Conservation (phyloP, 1,140 invertebrate genomes). For the Eulimnadia texana region DNA sequence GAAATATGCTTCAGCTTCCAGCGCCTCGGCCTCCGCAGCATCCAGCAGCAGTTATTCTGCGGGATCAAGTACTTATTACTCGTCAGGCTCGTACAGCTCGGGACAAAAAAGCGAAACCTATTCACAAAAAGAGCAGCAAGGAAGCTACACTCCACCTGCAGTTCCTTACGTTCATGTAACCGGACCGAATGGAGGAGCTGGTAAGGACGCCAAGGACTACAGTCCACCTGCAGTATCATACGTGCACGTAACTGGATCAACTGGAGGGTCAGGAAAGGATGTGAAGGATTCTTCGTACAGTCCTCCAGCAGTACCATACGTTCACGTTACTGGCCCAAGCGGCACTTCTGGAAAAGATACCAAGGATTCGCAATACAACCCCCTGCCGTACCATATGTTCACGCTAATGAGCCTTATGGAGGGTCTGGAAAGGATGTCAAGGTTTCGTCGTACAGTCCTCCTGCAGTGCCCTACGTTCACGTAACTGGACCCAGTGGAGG, state of each 20-base stretch:
- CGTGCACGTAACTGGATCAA: too few species aligned
- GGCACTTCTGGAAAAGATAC: too few species aligned
- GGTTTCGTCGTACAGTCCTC: background rate
- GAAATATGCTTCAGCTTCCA: too few species aligned
- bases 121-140: background rate
- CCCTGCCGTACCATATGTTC: too few species aligned
- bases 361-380: too few species aligned
- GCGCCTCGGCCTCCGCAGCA: background rate
- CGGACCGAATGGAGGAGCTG: background rate
- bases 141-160: background rate
- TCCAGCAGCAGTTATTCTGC: background rate
- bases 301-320: too few species aligned
- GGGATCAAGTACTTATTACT: background rate
- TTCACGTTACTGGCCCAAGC: too few species aligned
- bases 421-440: background rate
- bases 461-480: conserved; percentile 7
- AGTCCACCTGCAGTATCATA: background rate
- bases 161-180: conserved; percentile 9
- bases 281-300: too few species aligned
- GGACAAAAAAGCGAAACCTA: background rate
- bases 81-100: background rate
- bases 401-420: too few species aligned
- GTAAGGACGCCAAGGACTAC: background rate
- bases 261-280: too few species aligned
- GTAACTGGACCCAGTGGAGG: background rate